Evolutionary conservation across 2,888 invertebrate genomes (phyloP).

Genomic region (Meghimatium bilineatum): DNA sequence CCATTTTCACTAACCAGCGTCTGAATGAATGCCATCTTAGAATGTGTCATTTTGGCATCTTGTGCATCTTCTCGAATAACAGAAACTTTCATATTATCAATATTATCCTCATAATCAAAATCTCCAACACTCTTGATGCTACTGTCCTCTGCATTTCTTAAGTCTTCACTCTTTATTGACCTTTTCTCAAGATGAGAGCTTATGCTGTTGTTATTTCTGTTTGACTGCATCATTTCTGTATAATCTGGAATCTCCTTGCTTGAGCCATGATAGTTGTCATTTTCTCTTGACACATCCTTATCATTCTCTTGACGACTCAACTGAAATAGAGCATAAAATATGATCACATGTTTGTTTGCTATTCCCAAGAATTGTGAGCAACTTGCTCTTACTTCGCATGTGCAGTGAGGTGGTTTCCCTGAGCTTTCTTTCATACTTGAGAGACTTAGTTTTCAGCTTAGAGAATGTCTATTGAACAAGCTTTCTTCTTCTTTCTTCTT

Average conservation of each 20-base stretch:
- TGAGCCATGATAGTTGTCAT: not conserved
- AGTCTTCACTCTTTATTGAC: not conserved
- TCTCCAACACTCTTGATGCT: not conserved
- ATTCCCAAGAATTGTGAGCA: no score
- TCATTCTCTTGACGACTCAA: constrained; percentile 1
- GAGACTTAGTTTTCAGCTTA: no score
- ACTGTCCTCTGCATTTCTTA: not conserved
- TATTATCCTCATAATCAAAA: not conserved
- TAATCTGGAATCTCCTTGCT: not conserved
- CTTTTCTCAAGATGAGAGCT: not conserved
- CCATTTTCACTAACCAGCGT: constrained; percentile 26
- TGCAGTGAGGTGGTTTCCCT: no score
- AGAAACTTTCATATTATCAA: not conserved
- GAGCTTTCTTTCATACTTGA: no score
- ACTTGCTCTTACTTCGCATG: no score
- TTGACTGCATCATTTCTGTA: not conserved
- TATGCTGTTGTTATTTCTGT: not conserved
- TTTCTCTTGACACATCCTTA: not conserved
- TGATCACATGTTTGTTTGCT: no score
- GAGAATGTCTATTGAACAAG: no score
- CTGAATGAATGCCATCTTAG: constrained; percentile 32
- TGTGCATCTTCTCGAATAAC: constrained; percentile 15
- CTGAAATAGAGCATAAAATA: not conserved
- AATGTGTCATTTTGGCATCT: not conserved
- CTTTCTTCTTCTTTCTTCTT: no score